These are phyloP conservation scores for Montifringilla adamsi DNA, from an alignment of 2,113 vertebrate genomes.

Conservation along the genomic window DNA sequence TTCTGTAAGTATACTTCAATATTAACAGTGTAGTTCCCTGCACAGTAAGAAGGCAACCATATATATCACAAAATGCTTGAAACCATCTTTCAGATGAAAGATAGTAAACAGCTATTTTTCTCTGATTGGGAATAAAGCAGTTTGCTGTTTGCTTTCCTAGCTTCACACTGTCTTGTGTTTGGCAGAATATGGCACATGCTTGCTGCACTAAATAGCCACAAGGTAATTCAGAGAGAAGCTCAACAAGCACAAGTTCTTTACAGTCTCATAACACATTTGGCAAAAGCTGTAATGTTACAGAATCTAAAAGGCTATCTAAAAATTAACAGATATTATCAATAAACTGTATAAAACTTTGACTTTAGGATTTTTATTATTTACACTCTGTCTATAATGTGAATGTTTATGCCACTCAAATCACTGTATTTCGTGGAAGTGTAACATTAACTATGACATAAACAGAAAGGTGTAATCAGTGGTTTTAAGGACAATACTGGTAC, in stretches of 20 bases:
- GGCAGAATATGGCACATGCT: not conserved
- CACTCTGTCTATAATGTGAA: not conserved
- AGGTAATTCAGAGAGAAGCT: not conserved
- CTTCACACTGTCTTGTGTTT: not conserved
- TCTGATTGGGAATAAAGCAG: not conserved
- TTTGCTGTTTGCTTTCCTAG: not conserved
- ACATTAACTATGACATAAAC: not conserved
- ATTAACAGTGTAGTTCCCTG: not conserved
- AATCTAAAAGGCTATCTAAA: not conserved
- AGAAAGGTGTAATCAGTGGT: not conserved
- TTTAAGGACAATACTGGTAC: not conserved
- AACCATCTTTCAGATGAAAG: not conserved
- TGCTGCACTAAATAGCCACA: not conserved
- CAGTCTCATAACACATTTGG: fast-evolving
- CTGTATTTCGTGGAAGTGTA: not conserved
- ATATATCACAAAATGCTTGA: not conserved
- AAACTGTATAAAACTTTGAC: not conserved
- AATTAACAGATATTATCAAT: not conserved
- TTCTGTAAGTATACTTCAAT: not conserved
- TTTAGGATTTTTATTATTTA: not conserved
- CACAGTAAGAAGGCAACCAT: not conserved
- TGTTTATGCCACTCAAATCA: not conserved
- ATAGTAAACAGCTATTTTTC: not conserved
- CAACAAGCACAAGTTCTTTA: not conserved
- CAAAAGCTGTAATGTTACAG: not conserved